Conservation (phyloP, 2,797 vertebrate genomes). For the Acanthurus tractus region DNA sequence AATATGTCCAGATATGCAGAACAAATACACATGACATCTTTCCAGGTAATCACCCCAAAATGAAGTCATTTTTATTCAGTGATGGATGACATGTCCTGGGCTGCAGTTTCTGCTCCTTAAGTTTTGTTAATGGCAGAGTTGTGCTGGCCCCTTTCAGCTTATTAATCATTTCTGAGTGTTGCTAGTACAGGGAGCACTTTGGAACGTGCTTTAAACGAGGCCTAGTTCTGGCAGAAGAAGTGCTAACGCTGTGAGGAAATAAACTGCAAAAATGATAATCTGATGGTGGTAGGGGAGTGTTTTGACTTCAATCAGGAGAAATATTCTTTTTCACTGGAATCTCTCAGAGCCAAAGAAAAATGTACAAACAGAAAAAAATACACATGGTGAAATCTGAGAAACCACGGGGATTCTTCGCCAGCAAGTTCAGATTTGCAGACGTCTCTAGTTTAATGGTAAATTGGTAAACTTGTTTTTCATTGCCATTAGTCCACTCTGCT, state of each 20-base stretch:
- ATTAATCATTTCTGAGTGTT: conserved; percentile 74
- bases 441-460: conserved; percentile 8
- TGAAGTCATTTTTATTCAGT: conserved; percentile 71
- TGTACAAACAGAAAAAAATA: neutral
- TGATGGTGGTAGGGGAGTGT: conserved; percentile 48
- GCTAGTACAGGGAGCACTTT: conserved; percentile 65
- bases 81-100: conserved; percentile 72
- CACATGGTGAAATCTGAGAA: neutral
- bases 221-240: conserved; percentile 67
- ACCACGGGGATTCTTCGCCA: neutral
- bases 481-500: neutral
- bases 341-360: conserved; percentile 22
- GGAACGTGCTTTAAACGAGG: conserved; percentile 65
- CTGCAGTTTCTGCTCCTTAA: conserved; percentile 64
- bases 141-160: conserved; percentile 52
- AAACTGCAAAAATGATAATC: conserved; percentile 71
- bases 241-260: conserved; percentile 66
- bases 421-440: conserved; percentile 13
- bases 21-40: conserved; percentile 24
- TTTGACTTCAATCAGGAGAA: conserved; percentile 63
- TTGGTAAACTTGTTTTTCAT: conserved; percentile 11
- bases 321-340: conserved; percentile 55
- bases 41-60: conserved; percentile 50
- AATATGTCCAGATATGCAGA: conserved; percentile 37
- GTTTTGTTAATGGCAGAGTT: conserved; percentile 63